Percentiles rank a stretch among this genome's conserved stretches.
phyloP scores from a whole-genome alignment of 2,113 vertebrate species.

The Clarias magur region DNA sequence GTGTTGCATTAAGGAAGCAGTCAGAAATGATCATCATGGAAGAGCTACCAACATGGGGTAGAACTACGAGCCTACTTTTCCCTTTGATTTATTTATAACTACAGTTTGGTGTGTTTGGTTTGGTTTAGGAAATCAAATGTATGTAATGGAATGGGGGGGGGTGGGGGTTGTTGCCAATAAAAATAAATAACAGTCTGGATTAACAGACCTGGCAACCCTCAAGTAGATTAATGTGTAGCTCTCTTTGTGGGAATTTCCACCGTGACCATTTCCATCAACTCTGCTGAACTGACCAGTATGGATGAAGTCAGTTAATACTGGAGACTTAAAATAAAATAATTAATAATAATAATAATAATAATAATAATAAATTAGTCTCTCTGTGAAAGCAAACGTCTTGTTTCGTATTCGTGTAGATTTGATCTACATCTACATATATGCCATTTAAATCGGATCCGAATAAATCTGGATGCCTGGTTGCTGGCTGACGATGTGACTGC shows the following conservation, averaged over 20 bases:
- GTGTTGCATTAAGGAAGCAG: slow-evolving; percentile 78
- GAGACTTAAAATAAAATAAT: background rate
- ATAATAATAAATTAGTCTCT: too few relatives aligned
- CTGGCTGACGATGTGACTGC: slow-evolving; percentile 7
- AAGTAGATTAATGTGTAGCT: background rate
- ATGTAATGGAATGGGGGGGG: too few relatives aligned
- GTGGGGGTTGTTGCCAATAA: too few relatives aligned
- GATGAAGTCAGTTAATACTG: background rate
- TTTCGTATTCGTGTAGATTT: background rate
- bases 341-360: background rate
- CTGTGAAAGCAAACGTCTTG: background rate
- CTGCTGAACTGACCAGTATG: background rate
- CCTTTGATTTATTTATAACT: background rate
- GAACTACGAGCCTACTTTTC: background rate
- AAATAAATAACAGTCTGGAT: background rate
- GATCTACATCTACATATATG: background rate
- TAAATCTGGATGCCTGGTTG: background rate
- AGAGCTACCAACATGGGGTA: background rate
- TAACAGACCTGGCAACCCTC: background rate
- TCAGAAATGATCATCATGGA: background rate
- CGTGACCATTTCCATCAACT: background rate
- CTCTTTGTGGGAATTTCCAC: background rate
- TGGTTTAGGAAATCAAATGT: background rate
- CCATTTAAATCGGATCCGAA: background rate
- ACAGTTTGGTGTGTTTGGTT: background rate